A percentile compares a stretch with the other conserved stretches of the same genome.
Evolutionary conservation across 2,113 vertebrate species (phyloP).

Genomic region (Sander vitreus): DNA sequence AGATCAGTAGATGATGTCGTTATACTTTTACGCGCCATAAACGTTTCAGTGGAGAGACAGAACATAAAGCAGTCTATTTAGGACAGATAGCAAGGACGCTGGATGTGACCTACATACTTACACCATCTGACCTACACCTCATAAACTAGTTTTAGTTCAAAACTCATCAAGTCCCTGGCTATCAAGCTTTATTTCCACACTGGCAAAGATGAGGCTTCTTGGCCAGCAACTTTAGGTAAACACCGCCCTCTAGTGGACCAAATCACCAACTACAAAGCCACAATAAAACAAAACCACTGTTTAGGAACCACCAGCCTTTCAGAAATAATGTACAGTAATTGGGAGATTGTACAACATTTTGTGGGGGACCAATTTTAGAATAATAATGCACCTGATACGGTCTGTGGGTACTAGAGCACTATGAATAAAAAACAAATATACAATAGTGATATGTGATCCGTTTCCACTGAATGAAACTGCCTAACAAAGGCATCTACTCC

Average conservation of each 20-base stretch:
- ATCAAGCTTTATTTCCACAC: not conserved
- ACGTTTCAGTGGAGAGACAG: not conserved
- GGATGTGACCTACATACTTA: not conserved
- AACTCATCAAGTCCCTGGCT: not conserved
- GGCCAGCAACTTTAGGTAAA: constrained; percentile 19
- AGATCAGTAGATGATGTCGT: not conserved
- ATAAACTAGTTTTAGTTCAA: not conserved
- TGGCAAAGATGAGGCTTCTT: not conserved
- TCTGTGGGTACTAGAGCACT: not conserved
- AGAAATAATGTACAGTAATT: not conserved
- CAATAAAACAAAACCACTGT: not conserved
- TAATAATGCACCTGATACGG: not conserved
- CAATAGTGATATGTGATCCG: constrained; percentile 11
- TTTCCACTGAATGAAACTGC: constrained; percentile 14
- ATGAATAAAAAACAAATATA: constrained; percentile 1
- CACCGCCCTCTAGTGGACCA: constrained; percentile 61
- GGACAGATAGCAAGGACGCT: not conserved
- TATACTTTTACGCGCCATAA: not conserved
- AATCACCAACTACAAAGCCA: not conserved
- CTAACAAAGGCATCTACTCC: constrained; percentile 17
- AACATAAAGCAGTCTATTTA: not conserved
- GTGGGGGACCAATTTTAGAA: not conserved
- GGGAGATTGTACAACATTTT: not conserved
- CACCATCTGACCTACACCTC: not conserved
- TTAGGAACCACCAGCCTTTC: not conserved